phyloP scores from a whole-genome alignment of 2,888 invertebrate species.

The Phaedon cochleariae region DNA sequence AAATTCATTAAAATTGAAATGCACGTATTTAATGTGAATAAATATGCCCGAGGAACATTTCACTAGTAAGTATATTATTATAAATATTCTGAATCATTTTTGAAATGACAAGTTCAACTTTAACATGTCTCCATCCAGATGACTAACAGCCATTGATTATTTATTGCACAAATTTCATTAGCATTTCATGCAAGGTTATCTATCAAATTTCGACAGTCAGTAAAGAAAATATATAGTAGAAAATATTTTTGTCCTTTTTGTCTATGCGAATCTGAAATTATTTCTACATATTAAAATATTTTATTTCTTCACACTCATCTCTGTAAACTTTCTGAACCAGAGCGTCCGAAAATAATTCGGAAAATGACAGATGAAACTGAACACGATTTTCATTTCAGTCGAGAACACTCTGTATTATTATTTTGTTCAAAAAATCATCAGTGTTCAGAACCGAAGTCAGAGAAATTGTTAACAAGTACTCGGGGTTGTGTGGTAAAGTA shows the following conservation, averaged over 20 bases:
- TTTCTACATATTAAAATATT: background rate
- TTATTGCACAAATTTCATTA: slow-evolving; percentile 36
- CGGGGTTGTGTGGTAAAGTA: slow-evolving; percentile 10
- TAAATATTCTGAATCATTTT: slow-evolving; percentile 44
- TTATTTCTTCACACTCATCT: background rate
- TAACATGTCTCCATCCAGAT: slow-evolving; percentile 30
- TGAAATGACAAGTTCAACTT: slow-evolving; percentile 42
- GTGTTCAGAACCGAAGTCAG: too few relatives aligned
- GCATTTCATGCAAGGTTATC: slow-evolving; percentile 31
- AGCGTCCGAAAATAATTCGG: too few relatives aligned
- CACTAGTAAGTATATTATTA: slow-evolving; percentile 23
- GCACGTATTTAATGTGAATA: slow-evolving; percentile 54
- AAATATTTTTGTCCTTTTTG: background rate
- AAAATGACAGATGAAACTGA: too few relatives aligned
- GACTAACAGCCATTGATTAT: slow-evolving; percentile 29
- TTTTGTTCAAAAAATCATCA: too few relatives aligned
- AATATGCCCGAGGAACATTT: slow-evolving; percentile 46
- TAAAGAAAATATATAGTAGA: background rate
- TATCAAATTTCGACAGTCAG: slow-evolving; percentile 11
- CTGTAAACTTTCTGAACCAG: background rate
- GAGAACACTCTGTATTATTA: too few relatives aligned
- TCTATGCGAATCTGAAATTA: background rate
- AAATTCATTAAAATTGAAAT: slow-evolving; percentile 53
- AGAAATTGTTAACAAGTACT: background rate
- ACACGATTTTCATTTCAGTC: too few relatives aligned